Evolutionary conservation across 2,888 invertebrate species (phyloP).

Genomic region (Tipula vernalis): DNA sequence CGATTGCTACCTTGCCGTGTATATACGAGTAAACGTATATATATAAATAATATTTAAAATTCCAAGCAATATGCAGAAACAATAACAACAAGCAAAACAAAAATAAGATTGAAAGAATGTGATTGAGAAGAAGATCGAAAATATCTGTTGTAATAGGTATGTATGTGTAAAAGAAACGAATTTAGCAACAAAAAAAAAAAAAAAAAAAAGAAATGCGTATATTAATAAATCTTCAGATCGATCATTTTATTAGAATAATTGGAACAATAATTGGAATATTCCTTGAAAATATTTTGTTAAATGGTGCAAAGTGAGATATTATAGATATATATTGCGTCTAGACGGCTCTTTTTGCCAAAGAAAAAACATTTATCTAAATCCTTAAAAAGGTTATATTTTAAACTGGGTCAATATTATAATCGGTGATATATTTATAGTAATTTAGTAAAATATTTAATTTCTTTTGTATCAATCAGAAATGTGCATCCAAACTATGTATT

Average conservation of each 20-base stretch:
- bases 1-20: background rate
- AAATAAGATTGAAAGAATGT: background rate
- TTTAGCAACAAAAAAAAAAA: no score
- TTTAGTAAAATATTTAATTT: background rate
- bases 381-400: background rate
- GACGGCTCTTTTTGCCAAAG: background rate
- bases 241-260: slow-evolving; percentile 4
- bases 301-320: background rate
- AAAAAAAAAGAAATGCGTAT: background rate
- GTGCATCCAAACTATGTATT: background rate
- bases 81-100: background rate
- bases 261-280: background rate
- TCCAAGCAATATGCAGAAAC: background rate
- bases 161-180: no score
- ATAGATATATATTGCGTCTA: background rate
- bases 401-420: background rate
- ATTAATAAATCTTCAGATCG: background rate
- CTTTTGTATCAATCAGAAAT: background rate
- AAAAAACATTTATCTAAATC: background rate
- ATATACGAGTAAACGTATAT: background rate
- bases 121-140: background rate
- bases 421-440: background rate
- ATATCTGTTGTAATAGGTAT: background rate
- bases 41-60: background rate
- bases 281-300: background rate